Evolutionary conservation across 2,888 invertebrate species (phyloP), one percentile per base, ranked within the genome.

Genomic region (Amaurobius ferox): DNA sequence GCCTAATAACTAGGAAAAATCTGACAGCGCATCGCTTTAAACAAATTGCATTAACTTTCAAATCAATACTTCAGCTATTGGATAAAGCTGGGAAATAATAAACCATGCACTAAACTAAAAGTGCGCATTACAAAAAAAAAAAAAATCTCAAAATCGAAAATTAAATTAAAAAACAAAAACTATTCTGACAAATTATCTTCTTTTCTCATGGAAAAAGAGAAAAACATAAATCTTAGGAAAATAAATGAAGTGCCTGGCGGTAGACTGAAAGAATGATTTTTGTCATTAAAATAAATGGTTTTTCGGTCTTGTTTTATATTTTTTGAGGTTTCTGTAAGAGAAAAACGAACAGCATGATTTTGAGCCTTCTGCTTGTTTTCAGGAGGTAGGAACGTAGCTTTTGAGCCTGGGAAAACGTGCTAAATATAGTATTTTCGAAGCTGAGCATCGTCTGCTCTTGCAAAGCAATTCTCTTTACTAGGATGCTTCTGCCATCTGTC

Each of bases 391-490:
- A 61, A 71, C 48, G 29, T 66, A 79, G 35, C 64, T 44, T 79
- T 32, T 26, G 80, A 30, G 81, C 81, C 81, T 76, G 81, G 81
- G 81, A 81, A 81, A 76, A 70, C 67, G 68, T 70, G 70, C 81
- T 81, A 81, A 81, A 81, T 81, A 81, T 81, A 81, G 81, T 68
- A 62, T 68, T 64, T 48, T 70, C 76, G 40, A 35, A 55, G 30
- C 55, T 19, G 66, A 73, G 23, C 55, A 3, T 55, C 23, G 55
- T 23, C 55, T 55, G 55, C 19, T 55, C 23, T 55, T 55, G 55
- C 55, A 55, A 55, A 55, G 16, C 23, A 16, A 23, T 3, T 23
- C 5, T 55, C 3, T 23, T 23, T 3, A 23, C 19, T 1, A 16
- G 5, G 55, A 19, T 16, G 19, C 23, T n/a, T 23, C 23, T 16